phyloP scores from a whole-genome alignment of 1,140 invertebrate genomes.

The Drosophila santomea region DNA sequence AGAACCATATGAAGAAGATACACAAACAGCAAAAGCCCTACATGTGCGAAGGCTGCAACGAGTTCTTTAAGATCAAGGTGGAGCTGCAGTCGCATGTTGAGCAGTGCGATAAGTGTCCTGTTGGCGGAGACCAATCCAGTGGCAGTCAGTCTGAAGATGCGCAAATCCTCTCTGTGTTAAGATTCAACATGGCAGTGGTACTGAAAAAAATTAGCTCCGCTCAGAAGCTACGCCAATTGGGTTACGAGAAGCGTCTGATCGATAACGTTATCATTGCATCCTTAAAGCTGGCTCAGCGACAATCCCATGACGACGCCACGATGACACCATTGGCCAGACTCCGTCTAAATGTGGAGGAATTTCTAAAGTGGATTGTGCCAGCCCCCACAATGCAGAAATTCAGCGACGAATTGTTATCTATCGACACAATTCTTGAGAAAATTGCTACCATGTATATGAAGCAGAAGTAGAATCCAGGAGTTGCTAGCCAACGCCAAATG shows the following conservation, averaged over 20 bases:
- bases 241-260: conserved; percentile 92
- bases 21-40: conserved; percentile 91
- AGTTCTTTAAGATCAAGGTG: conserved; percentile 91
- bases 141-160: conserved; percentile 52
- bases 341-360: conserved; percentile 90
- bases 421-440: conserved; percentile 90
- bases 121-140: conserved; percentile 31
- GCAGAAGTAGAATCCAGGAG: conserved; percentile 61
- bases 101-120: conserved; percentile 60
- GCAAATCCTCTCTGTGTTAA: conserved; percentile 88
- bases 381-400: conserved; percentile 91
- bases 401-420: conserved; percentile 89
- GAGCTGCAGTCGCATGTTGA: conserved; percentile 86
- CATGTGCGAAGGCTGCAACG: conserved; percentile 88
- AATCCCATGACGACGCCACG: conserved; percentile 86
- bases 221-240: conserved; percentile 90
- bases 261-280: conserved; percentile 93
- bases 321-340: conserved; percentile 87
- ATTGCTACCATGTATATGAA: conserved; percentile 83
- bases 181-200: conserved; percentile 91
- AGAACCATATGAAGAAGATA: conserved; percentile 92
- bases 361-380: conserved; percentile 93
- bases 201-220: conserved; percentile 93
- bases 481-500: conserved; percentile 34
- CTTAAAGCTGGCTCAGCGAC: conserved; percentile 89